Percentiles rank a stretch among this genome's conserved stretches.
These are phyloP conservation scores for Aphidius gifuensis DNA, from an alignment of 1,140 invertebrate species.

Conservation along the genomic window DNA sequence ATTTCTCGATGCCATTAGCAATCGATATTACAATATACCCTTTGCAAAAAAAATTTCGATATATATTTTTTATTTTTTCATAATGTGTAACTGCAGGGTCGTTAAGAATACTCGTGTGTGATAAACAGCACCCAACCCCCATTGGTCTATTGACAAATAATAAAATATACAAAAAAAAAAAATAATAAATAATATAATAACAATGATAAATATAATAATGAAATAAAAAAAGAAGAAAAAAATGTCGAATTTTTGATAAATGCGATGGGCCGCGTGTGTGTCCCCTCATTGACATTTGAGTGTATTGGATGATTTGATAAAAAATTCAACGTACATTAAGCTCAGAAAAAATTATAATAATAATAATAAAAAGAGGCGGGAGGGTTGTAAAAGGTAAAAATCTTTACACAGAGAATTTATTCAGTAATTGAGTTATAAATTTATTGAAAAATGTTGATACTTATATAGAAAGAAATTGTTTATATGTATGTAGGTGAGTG, in stretches of 20 bases:
- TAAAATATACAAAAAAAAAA: constrained; percentile 7
- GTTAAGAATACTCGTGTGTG: neutral
- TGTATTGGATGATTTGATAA: neutral
- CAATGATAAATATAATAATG: constrained; percentile 13
- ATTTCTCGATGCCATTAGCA: constrained; percentile 43
- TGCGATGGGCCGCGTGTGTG: neutral
- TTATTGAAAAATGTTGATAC: constrained; percentile 18
- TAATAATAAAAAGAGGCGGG: no score
- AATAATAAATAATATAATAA: constrained; percentile 13
- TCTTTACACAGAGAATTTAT: constrained; percentile 3
- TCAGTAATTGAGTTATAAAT: constrained; percentile 22
- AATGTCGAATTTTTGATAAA: no score
- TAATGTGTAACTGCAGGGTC: constrained; percentile 1
- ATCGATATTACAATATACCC: constrained; percentile 40
- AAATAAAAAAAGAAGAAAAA: constrained; percentile 12
- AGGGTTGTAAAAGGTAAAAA: neutral
- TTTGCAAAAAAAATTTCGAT: constrained; percentile 23
- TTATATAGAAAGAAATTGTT: neutral
- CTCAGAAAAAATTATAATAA: no score
- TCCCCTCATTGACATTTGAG: neutral
- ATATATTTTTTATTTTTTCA: constrained; percentile 4
- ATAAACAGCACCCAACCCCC: neutral
- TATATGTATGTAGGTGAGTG: neutral
- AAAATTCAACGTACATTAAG: constrained; percentile 5
- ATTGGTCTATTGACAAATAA: constrained; percentile 8